Evolutionary conservation across 2,113 vertebrate species (phyloP), one percentile per base, ranked within the genome.

Genomic region (Xerus inauris): DNA sequence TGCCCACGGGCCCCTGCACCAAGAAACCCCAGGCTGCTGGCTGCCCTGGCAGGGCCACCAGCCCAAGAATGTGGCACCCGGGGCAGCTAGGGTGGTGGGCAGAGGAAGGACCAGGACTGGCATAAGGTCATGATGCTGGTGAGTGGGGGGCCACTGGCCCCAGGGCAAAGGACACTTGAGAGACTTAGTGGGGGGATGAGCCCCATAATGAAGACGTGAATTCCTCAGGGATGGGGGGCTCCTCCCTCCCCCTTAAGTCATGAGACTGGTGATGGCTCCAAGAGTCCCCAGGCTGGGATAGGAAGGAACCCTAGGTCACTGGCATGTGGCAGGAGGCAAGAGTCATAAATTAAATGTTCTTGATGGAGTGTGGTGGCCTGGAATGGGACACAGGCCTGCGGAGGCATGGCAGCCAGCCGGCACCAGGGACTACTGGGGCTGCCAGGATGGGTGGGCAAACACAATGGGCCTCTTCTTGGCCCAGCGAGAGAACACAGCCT

Each of bases 401-500:
- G 75, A 19, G 28, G 69, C 17, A 1, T 0, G 0, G 57, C 0
- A 0, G 76, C 76, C 76, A 0, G 47, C 49, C 0, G 65, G 65
- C 0, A 0, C 14, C 0, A 0, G 8, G 35, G 54, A 87, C 96
- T 98, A 98, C 26, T 88, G 54, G 0, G 91, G 91, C 20, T 89
- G 97, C 99, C 99, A 99, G 1, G 99, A 98, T 0, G 99, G 98
- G 94, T 99, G 99, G 75, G 98, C 98, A 22, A 99, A 99, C 75
- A 98, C 5, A 0, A 99, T 99, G 45, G 98, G 97, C 95, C 98
- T 98, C 67, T 95, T 99, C 47, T 98, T 98, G 59, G 99, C 99
- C 99, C 99, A 99, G 98, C 98, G 99, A 89, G 99, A 99, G 80
- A 99, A 99, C 96, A 99, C 98, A 1, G 98, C 97, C 97, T 99